Evolutionary conservation across 2,113 vertebrate genomes (phyloP).

Genomic region (Oceanodroma tethys): DNA sequence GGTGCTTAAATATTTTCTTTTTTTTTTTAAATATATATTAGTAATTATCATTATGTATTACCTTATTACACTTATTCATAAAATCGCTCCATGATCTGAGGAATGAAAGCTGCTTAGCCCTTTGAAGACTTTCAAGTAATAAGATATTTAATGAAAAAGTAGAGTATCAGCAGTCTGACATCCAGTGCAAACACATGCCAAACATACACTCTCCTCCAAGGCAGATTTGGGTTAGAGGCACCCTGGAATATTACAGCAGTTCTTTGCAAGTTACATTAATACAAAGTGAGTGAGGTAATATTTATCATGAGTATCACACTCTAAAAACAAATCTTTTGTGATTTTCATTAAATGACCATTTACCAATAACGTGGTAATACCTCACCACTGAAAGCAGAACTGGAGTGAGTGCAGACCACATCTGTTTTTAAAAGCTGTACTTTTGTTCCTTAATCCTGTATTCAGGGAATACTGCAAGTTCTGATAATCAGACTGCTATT

Average conservation of each 20-base stretch:
- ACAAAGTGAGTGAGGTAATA: not conserved
- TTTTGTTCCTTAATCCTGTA: slow-evolving; percentile 44
- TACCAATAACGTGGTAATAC: not conserved
- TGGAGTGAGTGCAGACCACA: not conserved
- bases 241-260: not conserved
- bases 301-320: not conserved
- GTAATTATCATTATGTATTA: slow-evolving; percentile 12
- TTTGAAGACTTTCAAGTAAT: slow-evolving; percentile 38
- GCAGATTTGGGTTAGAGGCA: not conserved
- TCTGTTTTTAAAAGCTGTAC: slow-evolving; percentile 47
- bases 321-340: not conserved
- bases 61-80: slow-evolving; percentile 39
- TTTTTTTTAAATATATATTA: not conserved
- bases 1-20: not conserved
- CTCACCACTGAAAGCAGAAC: not conserved
- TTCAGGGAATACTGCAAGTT: slow-evolving; percentile 53
- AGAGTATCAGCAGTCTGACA: slow-evolving; percentile 2
- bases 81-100: slow-evolving; percentile 1
- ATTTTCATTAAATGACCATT: not conserved
- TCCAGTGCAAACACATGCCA: not conserved
- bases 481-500: slow-evolving; percentile 67
- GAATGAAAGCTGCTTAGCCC: slow-evolving; percentile 23
- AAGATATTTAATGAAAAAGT: slow-evolving; percentile 35
- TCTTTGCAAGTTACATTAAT: not conserved
- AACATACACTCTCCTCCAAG: not conserved